A percentile compares a stretch with the other conserved stretches of the same genome.
Evolutionary conservation across 2,888 invertebrate genomes (phyloP).

Genomic region (Hirtodrosophila cameraria): DNA sequence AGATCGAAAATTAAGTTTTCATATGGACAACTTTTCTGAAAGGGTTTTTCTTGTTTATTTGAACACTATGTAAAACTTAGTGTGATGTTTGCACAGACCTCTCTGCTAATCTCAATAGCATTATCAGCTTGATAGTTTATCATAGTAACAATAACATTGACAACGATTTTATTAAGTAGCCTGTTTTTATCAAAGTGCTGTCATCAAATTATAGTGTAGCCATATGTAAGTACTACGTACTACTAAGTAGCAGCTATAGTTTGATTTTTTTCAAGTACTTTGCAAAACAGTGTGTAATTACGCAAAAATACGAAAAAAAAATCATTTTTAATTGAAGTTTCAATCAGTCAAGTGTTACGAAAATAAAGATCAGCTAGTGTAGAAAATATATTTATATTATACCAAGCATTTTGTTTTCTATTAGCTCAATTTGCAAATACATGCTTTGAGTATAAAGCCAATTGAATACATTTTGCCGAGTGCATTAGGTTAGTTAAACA

Average conservation of each 20-base stretch:
- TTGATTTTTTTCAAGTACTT: not conserved
- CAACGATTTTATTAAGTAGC: conserved; percentile 5
- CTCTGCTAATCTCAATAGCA: not conserved
- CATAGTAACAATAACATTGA: conserved; percentile 11
- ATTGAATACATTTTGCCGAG: conserved; percentile 15
- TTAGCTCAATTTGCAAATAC: not conserved
- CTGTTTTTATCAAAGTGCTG: conserved; percentile 25
- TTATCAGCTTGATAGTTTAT: conserved; percentile 17
- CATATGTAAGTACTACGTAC: not conserved
- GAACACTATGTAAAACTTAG: too few species aligned
- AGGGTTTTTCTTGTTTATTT: too few species aligned
- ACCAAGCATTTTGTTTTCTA: not conserved
- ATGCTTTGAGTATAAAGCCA: not conserved
- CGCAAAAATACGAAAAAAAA: too few species aligned
- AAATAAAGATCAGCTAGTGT: too few species aligned
- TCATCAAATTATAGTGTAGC: conserved; percentile 20
- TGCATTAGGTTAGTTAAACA: conserved; percentile 23
- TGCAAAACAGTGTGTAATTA: not conserved
- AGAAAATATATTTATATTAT: too few species aligned
- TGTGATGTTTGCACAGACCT: conserved; percentile 17
- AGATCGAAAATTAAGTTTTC: too few species aligned
- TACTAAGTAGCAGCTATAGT: not conserved
- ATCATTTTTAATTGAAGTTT: too few species aligned
- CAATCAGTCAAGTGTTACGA: too few species aligned
- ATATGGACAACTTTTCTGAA: too few species aligned